phyloP scores from a whole-genome alignment of 1,140 invertebrate species.

The Pseudomyrmex gracilis region DNA sequence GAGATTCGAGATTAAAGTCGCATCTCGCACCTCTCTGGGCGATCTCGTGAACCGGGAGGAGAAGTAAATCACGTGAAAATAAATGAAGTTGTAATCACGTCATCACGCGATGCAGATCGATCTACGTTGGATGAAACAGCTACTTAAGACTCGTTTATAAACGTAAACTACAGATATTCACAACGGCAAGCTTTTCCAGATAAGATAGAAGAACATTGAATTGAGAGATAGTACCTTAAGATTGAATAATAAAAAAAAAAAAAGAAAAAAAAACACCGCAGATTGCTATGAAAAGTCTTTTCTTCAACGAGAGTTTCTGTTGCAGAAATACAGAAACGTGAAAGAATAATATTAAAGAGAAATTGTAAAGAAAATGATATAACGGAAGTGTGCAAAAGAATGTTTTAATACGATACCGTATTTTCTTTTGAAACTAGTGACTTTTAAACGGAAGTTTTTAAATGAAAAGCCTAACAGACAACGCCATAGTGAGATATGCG shows the following conservation, averaged over 20 bases:
- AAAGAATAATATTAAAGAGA: too few relatives aligned
- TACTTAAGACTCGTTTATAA: neutral
- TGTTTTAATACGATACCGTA: too few relatives aligned
- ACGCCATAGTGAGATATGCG: neutral
- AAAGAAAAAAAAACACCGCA: neutral
- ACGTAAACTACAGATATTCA: neutral
- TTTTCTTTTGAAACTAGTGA: neutral
- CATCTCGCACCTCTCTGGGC: neutral
- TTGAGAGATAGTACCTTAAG: neutral
- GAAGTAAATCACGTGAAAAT: constrained; percentile 31
- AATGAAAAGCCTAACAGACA: constrained; percentile 20
- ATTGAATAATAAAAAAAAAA: neutral
- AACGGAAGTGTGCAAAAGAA: too few relatives aligned
- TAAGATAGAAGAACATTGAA: too few relatives aligned
- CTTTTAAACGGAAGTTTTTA: neutral
- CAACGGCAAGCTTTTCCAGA: neutral
- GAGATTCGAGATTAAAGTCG: constrained; percentile 42
- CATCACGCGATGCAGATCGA: constrained; percentile 37
- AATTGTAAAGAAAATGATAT: too few relatives aligned
- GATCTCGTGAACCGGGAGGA: neutral
- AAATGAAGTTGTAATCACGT: constrained; percentile 53
- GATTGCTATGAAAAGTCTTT: too few relatives aligned
- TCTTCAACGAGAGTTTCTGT: too few relatives aligned
- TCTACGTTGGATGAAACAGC: constrained; percentile 19
- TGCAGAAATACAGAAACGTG: too few relatives aligned